Conservation (phyloP, 2,797 vertebrate species). For the Setipinna tenuifilis region DNA sequence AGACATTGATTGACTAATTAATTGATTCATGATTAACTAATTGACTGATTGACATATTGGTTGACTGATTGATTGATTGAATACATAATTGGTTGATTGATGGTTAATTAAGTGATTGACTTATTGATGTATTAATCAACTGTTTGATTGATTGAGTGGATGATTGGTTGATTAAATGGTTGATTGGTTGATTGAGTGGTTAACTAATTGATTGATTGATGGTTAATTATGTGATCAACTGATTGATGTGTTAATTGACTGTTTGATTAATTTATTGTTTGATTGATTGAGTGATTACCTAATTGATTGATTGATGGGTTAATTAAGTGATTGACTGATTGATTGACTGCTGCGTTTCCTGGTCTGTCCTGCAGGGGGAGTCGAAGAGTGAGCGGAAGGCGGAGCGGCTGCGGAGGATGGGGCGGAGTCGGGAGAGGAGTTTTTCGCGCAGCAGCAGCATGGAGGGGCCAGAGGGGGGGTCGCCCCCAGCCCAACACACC, state of each 20-base stretch:
- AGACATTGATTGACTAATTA: no score
- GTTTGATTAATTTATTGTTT: no score
- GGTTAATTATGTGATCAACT: not conserved
- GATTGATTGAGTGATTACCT: no score
- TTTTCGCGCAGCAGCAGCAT: conserved; percentile 54
- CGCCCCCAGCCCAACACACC: no score
- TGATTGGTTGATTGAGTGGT: no score
- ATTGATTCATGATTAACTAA: no score
- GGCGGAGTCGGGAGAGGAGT: conserved; percentile 52
- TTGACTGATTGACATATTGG: no score
- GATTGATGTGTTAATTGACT: not conserved
- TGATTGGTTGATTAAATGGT: no score
- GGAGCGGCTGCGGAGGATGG: conserved; percentile 53
- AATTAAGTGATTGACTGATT: not conserved
- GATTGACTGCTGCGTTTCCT: not conserved
- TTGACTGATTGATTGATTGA: no score
- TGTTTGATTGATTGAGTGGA: no score
- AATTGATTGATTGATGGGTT: not conserved
- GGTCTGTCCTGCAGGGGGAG: conserved; percentile 48
- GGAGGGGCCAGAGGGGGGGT: conserved; percentile 29
- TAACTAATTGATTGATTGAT: not conserved
- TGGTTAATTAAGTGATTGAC: not conserved
- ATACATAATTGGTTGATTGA: no score
- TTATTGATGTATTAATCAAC: not conserved
- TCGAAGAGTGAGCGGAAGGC: conserved; percentile 46